phyloP scores from a whole-genome alignment of 1,140 invertebrate genomes.

The Cyrtorhinus lividipennis region DNA sequence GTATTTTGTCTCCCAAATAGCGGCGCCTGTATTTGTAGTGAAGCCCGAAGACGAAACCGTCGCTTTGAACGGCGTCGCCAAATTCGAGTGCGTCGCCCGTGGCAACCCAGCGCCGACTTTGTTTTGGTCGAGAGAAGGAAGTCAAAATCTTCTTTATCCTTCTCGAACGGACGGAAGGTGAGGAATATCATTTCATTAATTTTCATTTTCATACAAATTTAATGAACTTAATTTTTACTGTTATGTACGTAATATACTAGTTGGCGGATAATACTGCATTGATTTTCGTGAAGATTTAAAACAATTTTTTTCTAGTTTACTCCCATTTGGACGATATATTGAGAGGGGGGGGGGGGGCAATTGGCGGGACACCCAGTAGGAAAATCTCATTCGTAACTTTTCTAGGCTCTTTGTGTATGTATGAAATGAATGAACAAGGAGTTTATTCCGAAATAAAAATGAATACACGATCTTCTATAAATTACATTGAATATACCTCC shows the following conservation, averaged over 20 bases:
- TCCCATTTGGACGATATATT: too few relatives aligned
- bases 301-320: too few relatives aligned
- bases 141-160: conserved; percentile 32
- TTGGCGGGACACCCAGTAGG: too few relatives aligned
- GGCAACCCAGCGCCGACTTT: conserved; percentile 75
- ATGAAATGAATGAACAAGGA: too few relatives aligned
- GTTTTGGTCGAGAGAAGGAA: conserved; percentile 76
- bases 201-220: not conserved
- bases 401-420: too few relatives aligned
- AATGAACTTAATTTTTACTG: too few relatives aligned
- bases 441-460: too few relatives aligned
- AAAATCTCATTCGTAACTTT: too few relatives aligned
- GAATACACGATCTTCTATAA: too few relatives aligned
- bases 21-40: conserved; percentile 59
- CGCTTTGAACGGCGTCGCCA: conserved; percentile 55
- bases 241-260: not conserved
- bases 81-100: conserved; percentile 63
- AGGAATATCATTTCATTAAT: not conserved
- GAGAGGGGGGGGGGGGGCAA: too few relatives aligned
- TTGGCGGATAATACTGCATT: not conserved
- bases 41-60: conserved; percentile 63
- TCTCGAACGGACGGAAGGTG: not conserved
- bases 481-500: too few relatives aligned
- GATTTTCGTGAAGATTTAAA: too few relatives aligned
- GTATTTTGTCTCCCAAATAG: conserved; percentile 33